Conservation (phyloP, 2,113 vertebrate genomes). For the Corynorhinus townsendii region DNA sequence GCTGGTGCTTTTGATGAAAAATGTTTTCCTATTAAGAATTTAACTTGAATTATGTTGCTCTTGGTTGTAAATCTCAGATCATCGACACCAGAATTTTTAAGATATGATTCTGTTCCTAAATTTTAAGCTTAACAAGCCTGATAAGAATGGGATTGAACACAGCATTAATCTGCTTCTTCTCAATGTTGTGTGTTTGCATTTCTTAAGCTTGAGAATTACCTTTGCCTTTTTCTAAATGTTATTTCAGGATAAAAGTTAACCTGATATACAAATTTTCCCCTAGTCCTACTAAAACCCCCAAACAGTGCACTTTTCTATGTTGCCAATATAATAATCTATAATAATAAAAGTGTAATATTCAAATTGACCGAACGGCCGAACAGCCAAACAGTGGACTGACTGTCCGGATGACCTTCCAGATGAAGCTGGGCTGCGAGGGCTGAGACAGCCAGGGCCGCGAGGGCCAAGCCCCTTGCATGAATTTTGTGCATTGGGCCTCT, state of each 20-base stretch:
- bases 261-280: neutral
- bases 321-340: neutral
- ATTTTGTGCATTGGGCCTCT: no score
- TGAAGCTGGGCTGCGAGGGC: no score
- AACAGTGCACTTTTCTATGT: neutral
- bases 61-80: neutral
- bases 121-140: neutral
- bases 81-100: neutral
- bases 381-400: no score
- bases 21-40: neutral
- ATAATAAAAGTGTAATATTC: no score
- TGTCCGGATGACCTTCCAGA: no score
- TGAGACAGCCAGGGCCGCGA: no score
- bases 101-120: neutral
- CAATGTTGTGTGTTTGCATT: neutral
- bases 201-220: neutral
- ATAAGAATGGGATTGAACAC: neutral
- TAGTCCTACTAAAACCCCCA: neutral
- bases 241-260: neutral
- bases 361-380: no score
- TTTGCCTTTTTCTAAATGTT: neutral
- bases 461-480: no score
- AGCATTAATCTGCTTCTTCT: neutral
- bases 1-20: neutral
- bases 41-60: neutral